Evolutionary conservation across 37 sponge, comb jelly and placozoan species (phyloP).

Genomic region (Amphimedon queenslandica): DNA sequence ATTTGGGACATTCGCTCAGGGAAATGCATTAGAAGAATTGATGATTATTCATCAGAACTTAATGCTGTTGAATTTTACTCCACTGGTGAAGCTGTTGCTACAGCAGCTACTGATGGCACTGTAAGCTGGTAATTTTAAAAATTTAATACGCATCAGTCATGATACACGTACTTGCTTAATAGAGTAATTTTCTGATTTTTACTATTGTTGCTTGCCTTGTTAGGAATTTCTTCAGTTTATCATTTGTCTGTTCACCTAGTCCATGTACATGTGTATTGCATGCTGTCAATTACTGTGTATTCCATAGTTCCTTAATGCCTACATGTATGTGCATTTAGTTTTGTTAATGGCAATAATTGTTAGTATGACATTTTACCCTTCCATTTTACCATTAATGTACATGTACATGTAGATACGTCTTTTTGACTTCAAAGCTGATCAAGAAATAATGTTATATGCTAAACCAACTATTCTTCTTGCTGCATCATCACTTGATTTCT

Average conservation of each 20-base stretch:
- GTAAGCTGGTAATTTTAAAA: constrained; percentile 56
- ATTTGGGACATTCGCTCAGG: constrained; percentile 80
- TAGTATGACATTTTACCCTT: constrained; percentile 2
- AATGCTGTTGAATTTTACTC: constrained; percentile 76
- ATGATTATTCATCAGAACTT: constrained; percentile 40
- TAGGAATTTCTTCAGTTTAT: too few relatives aligned
- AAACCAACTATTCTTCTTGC: constrained; percentile 72
- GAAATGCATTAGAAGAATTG: constrained; percentile 64
- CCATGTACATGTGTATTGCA: too few relatives aligned
- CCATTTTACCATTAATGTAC: too few relatives aligned
- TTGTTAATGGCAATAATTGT: constrained; percentile 18
- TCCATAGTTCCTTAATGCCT: too few relatives aligned
- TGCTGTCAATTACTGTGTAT: too few relatives aligned
- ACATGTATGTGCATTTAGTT: constrained; percentile 3
- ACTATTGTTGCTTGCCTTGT: too few relatives aligned
- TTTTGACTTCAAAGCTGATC: constrained; percentile 83
- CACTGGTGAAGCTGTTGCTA: constrained; percentile 68
- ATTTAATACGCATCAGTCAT: too few relatives aligned
- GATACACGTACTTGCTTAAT: too few relatives aligned
- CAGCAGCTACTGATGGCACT: constrained; percentile 74
- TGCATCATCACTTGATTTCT: constrained; percentile 66
- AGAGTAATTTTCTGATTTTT: too few relatives aligned
- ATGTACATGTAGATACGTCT: constrained; percentile 81
- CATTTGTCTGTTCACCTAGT: too few relatives aligned
- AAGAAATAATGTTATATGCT: constrained; percentile 64